Percentiles rank a stretch among this genome's conserved stretches.
Evolutionary conservation across 2,888 invertebrate genomes (phyloP).

Genomic region (Listrodromus nycthemerus): DNA sequence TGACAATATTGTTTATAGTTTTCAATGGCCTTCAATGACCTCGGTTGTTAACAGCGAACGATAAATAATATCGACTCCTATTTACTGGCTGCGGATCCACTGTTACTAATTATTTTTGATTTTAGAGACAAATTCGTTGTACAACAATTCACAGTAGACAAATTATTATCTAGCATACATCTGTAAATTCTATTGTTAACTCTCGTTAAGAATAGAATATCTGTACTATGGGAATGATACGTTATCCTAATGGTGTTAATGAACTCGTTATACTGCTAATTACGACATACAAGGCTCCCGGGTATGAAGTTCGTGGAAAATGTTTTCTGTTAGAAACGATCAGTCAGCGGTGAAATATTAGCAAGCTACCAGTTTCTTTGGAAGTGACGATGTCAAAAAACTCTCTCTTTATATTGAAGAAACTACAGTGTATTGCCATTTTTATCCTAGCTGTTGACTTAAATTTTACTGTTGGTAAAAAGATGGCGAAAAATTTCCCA

Average conservation of each 20-base stretch:
- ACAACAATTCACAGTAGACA: too few relatives aligned
- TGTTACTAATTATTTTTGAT: too few relatives aligned
- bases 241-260: slow-evolving; percentile 37
- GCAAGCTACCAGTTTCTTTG: too few relatives aligned
- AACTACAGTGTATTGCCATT: not conserved
- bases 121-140: too few relatives aligned
- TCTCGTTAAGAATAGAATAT: not conserved
- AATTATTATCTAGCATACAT: not conserved
- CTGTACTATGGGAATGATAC: not conserved
- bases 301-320: not conserved
- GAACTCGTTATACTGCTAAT: slow-evolving; percentile 28
- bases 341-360: not conserved
- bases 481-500: not conserved
- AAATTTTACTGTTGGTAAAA: not conserved
- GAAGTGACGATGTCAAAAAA: not conserved
- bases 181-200: not conserved
- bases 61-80: too few relatives aligned
- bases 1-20: too few relatives aligned
- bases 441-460: not conserved
- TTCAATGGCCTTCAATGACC: too few relatives aligned
- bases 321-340: not conserved
- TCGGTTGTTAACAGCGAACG: too few relatives aligned
- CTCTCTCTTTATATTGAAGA: not conserved
- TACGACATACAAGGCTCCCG: not conserved
- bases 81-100: too few relatives aligned